Percentiles rank a stretch among this genome's conserved stretches.
phyloP scores from a whole-genome alignment of 2,113 vertebrate genomes.

The Mola mola region DNA sequence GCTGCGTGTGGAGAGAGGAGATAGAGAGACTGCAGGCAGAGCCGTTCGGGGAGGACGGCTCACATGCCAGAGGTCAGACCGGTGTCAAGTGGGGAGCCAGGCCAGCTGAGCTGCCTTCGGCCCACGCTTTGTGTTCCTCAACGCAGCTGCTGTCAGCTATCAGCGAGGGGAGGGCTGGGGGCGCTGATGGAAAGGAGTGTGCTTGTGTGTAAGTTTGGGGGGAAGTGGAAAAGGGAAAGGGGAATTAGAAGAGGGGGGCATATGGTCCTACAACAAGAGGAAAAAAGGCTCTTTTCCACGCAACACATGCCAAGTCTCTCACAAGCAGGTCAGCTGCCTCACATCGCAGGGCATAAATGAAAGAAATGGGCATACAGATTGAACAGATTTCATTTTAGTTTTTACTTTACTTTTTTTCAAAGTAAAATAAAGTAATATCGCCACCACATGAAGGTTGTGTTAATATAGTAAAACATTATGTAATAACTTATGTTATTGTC shows the following conservation, averaged over 20 bases:
- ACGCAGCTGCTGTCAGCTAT: constrained; percentile 78
- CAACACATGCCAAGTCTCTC: constrained; percentile 71
- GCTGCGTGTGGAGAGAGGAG: constrained; percentile 56
- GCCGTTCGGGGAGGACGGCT: constrained; percentile 67
- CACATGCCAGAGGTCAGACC: constrained; percentile 76
- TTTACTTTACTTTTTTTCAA: too few species aligned
- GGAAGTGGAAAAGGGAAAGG: constrained; percentile 19
- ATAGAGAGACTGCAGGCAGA: constrained; percentile 56
- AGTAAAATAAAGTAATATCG: too few species aligned
- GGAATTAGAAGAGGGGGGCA: constrained; percentile 55
- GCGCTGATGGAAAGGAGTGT: constrained; percentile 48
- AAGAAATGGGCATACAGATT: neutral
- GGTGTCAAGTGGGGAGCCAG: constrained; percentile 82
- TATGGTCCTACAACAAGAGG: constrained; percentile 55
- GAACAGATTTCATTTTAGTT: neutral
- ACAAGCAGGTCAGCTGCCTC: constrained; percentile 67
- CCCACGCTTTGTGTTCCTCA: constrained; percentile 74
- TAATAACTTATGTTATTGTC: neutral
- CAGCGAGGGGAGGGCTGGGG: constrained; percentile 41
- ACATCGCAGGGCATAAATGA: neutral
- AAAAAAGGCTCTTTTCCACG: constrained; percentile 38
- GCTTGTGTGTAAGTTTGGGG: constrained; percentile 47
- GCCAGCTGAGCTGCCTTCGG: constrained; percentile 79
- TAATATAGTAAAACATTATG: too few species aligned
- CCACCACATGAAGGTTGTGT: too few species aligned